Percentiles rank a stretch among this genome's conserved stretches.
Evolutionary conservation across 2,888 invertebrate genomes (phyloP).

Genomic region (Eugnorisma glareosa): DNA sequence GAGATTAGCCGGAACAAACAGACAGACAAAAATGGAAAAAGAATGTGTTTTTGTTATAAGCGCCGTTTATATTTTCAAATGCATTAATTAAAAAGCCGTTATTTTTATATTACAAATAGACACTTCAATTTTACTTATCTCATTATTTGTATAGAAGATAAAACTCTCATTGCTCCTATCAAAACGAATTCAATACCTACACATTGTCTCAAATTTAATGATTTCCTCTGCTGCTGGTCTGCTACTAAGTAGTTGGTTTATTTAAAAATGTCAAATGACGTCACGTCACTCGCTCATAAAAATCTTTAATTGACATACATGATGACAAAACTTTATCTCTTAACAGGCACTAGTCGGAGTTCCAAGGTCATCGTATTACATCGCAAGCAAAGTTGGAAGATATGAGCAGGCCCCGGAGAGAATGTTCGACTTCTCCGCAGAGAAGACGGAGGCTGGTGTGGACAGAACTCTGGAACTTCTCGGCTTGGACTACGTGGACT

Average conservation of each 20-base stretch:
- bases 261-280: neutral
- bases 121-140: too few relatives aligned
- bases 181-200: neutral
- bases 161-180: too few relatives aligned
- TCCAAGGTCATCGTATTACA: conserved; percentile 95
- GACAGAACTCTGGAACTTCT: conserved; percentile 93
- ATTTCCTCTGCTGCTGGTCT: neutral
- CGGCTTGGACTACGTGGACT: conserved; percentile 95
- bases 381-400: conserved; percentile 98
- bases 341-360: conserved; percentile 93
- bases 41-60: too few relatives aligned
- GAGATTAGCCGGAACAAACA: too few relatives aligned
- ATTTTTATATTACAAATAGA: too few relatives aligned
- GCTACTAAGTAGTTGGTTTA: neutral
- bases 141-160: too few relatives aligned
- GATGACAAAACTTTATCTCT: neutral
- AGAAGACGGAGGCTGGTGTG: conserved; percentile 94
- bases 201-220: neutral
- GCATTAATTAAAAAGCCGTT: too few relatives aligned
- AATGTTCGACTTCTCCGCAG: conserved; percentile 96
- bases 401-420: conserved; percentile 93
- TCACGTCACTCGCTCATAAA: conserved; percentile 14
- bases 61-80: too few relatives aligned
- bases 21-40: too few relatives aligned
- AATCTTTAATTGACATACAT: too few relatives aligned